A percentile compares a stretch with the other conserved stretches of the same genome.
Conservation (phyloP, 2,888 invertebrate genomes). For the Drosophila melanosoma region DNA sequence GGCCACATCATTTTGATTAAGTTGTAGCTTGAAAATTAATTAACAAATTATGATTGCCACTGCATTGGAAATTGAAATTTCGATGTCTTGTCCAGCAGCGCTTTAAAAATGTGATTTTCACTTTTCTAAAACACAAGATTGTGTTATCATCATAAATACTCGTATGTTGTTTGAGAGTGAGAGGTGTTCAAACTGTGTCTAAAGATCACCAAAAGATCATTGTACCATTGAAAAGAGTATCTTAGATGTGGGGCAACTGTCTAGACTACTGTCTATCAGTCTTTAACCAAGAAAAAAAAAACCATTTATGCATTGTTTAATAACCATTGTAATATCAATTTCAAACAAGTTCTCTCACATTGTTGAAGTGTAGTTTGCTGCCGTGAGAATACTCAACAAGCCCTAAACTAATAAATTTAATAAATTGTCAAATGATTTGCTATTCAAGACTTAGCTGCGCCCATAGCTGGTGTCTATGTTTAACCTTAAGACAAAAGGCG, state of each 20-base stretch:
- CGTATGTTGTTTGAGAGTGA: constrained; percentile 19
- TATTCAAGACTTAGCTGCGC: constrained; percentile 41
- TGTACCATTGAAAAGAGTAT: constrained; percentile 4
- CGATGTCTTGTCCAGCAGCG: constrained; percentile 46
- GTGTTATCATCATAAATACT: constrained; percentile 36
- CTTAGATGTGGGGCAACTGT: neutral
- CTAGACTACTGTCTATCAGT: neutral
- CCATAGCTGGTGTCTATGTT: constrained; percentile 33
- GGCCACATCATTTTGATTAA: constrained; percentile 81
- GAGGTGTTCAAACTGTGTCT: constrained; percentile 39
- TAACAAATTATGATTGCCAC: constrained; percentile 80
- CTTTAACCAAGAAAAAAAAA: neutral
- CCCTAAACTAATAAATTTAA: constrained; percentile 10
- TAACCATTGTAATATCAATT: constrained; percentile 4
- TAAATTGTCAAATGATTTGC: constrained; percentile 49
- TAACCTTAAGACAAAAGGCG: constrained; percentile 41
- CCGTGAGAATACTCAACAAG: constrained; percentile 35
- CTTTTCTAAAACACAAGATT: constrained; percentile 60
- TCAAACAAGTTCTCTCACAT: neutral
- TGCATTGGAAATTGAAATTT: constrained; percentile 73
- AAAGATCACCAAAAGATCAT: constrained; percentile 30
- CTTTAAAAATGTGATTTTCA: constrained; percentile 71
- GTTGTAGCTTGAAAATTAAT: constrained; percentile 82
- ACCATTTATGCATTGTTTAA: neutral
- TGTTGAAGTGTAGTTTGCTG: neutral